Evolutionary conservation across 37 sponge, comb jelly and placozoan species (phyloP).

Genomic region (Beroe ovata): DNA sequence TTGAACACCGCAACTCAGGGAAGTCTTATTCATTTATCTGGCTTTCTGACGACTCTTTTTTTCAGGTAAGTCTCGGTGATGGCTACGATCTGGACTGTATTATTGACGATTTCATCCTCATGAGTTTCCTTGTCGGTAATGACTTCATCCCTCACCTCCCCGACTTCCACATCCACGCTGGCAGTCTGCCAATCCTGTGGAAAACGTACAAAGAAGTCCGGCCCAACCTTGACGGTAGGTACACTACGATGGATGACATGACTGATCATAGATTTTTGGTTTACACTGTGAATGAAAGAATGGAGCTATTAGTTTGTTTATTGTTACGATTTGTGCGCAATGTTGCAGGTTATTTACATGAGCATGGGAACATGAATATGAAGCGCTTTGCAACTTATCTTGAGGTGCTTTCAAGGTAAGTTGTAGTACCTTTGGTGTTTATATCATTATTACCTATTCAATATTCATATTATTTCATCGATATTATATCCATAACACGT

Average conservation of each 20-base stretch:
- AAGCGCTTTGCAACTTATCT: slow-evolving; percentile 80
- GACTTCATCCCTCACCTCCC: slow-evolving; percentile 97
- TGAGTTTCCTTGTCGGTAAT: slow-evolving; percentile 96
- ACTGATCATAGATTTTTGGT: too few species aligned
- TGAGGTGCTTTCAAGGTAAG: slow-evolving; percentile 76
- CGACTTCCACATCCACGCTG: slow-evolving; percentile 84
- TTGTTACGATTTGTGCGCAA: too few species aligned
- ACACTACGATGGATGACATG: too few species aligned
- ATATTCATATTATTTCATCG: background rate
- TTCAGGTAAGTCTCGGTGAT: slow-evolving; percentile 76
- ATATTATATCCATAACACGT: background rate
- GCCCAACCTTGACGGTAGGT: slow-evolving; percentile 15
- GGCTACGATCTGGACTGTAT: slow-evolving; percentile 86
- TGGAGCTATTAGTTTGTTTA: too few species aligned
- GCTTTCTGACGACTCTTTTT: too few species aligned
- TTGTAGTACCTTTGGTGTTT: too few species aligned
- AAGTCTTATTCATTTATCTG: too few species aligned
- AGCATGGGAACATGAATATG: slow-evolving; percentile 85
- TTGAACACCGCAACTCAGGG: too few species aligned
- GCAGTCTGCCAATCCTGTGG: slow-evolving; percentile 37
- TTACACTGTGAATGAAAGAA: too few species aligned
- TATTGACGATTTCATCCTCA: slow-evolving; percentile 95
- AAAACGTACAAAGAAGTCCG: slow-evolving; percentile 54
- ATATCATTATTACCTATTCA: too few species aligned
- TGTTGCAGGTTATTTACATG: slow-evolving; percentile 82